Conservation (phyloP, 1,140 invertebrate species). For the Pseudomyrmex pallidus region DNA sequence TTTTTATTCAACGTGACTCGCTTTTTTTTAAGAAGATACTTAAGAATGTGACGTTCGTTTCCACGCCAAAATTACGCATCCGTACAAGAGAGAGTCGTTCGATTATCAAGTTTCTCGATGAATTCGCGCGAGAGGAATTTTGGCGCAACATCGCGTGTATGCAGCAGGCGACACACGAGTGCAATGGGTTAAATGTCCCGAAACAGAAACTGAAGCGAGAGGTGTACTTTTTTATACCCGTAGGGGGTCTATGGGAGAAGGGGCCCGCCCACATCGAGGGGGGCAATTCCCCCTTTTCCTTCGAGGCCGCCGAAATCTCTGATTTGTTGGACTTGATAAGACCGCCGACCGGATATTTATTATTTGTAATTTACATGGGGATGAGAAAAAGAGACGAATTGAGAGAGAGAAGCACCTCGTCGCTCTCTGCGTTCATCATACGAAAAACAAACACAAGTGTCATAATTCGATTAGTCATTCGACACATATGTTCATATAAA, state of each 20-base stretch:
- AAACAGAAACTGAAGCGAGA: slow-evolving; percentile 18
- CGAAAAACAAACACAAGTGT: too few species aligned
- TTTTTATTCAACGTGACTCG: too few species aligned
- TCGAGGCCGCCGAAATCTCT: slow-evolving; percentile 69
- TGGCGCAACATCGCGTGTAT: slow-evolving; percentile 30
- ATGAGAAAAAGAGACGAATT: too few species aligned
- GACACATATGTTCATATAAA: too few species aligned
- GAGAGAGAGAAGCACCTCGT: too few species aligned
- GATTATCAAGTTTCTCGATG: slow-evolving; percentile 42
- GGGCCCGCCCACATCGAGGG: slow-evolving; percentile 78
- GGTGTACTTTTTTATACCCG: slow-evolving; percentile 49
- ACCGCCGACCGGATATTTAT: slow-evolving; percentile 78
- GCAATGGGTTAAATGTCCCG: slow-evolving; percentile 53
- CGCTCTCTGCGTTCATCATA: too few species aligned
- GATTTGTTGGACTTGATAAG: slow-evolving; percentile 79
- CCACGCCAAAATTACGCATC: not conserved
- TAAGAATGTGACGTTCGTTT: not conserved
- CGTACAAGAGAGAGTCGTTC: slow-evolving; percentile 1
- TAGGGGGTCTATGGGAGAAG: slow-evolving; percentile 66
- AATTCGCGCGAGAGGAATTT: slow-evolving; percentile 23
- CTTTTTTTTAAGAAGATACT: too few species aligned
- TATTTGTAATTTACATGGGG: slow-evolving; percentile 80
- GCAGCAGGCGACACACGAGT: slow-evolving; percentile 24
- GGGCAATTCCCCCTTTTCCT: slow-evolving; percentile 45
- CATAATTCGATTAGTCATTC: too few species aligned